Conservation (phyloP, 2,888 invertebrate genomes). For the Rugalucina vietnamica region DNA sequence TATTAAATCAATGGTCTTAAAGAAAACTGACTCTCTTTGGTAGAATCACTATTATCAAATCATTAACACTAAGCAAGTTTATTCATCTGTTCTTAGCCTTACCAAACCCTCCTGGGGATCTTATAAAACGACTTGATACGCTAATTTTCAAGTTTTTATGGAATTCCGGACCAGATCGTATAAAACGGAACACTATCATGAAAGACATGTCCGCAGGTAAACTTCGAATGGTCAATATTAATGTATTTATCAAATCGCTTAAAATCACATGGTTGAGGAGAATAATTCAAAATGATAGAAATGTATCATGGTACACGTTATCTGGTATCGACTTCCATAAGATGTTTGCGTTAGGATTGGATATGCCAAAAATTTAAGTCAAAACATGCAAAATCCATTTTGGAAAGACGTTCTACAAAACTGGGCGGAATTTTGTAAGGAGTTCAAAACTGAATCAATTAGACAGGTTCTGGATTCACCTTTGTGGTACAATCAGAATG, state of each 20-base stretch:
- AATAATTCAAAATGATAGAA: background rate
- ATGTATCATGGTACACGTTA: background rate
- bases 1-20: background rate
- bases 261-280: background rate
- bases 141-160: background rate
- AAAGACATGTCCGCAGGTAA: background rate
- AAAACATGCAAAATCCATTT: too few species aligned
- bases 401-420: background rate
- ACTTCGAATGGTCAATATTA: background rate
- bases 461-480: too few species aligned
- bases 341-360: background rate
- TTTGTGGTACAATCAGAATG: too few species aligned
- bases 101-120: background rate
- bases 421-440: too few species aligned
- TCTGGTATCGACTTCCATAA: background rate
- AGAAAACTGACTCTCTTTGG: background rate
- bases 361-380: background rate
- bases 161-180: background rate
- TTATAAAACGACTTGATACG: background rate
- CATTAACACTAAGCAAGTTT: background rate
- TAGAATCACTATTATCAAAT: background rate
- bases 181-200: background rate
- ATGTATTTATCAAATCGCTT: background rate
- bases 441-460: too few species aligned
- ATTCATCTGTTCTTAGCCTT: background rate